These are phyloP conservation scores for Piaya cayana DNA, from an alignment of 2,113 vertebrate species.

Conservation along the genomic window DNA sequence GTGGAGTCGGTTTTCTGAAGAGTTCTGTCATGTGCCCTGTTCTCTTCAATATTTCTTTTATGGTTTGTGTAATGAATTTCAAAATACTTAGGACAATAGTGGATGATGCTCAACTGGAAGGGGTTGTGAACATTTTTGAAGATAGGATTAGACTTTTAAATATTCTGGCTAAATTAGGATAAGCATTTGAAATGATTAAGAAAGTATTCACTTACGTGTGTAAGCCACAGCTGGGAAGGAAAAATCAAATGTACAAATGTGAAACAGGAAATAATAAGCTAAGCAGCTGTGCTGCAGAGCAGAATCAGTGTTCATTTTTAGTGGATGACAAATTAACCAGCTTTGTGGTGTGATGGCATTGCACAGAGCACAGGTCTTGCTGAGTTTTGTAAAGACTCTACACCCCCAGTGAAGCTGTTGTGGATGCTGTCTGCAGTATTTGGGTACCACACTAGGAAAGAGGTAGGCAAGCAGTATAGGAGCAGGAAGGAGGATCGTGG, in stretches of 20 bases:
- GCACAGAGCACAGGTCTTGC: neutral
- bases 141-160: neutral
- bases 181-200: slow-evolving; percentile 2
- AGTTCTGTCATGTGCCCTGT: neutral
- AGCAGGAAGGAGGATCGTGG: neutral
- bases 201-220: neutral
- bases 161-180: slow-evolving; percentile 4
- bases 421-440: neutral
- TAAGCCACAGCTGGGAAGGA: slow-evolving; percentile 24
- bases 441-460: neutral
- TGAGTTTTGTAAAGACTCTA: neutral
- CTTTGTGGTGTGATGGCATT: neutral
- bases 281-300: slow-evolving; percentile 27
- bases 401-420: neutral
- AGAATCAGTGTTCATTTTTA: slow-evolving; percentile 21
- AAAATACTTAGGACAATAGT: neutral
- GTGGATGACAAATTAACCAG: slow-evolving; percentile 17
- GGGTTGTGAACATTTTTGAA: neutral
- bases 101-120: neutral
- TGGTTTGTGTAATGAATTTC: neutral
- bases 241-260: slow-evolving; percentile 9
- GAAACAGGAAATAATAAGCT: slow-evolving; percentile 22
- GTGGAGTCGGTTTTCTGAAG: neutral
- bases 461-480: neutral
- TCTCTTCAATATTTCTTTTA: neutral